These are phyloP conservation scores for Wasmannia auropunctata DNA, from an alignment of 1,140 invertebrate species.

Conservation along the genomic window DNA sequence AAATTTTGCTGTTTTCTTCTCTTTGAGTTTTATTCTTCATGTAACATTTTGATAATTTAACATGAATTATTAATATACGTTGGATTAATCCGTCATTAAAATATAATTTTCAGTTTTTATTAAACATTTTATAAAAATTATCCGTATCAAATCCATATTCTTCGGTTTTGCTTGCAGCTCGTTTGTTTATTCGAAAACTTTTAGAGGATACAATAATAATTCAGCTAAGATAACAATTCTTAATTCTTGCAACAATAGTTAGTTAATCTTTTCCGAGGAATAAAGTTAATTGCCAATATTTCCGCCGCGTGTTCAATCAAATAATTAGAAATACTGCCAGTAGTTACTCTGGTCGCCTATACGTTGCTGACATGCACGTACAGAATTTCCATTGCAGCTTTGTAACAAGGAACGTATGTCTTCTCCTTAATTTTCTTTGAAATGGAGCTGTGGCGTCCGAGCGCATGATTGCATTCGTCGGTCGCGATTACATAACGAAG, in stretches of 20 bases:
- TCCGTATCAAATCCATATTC: not conserved
- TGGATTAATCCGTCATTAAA: not conserved
- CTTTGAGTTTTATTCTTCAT: not conserved
- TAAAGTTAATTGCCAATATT: not conserved
- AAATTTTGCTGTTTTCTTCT: not conserved
- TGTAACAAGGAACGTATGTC: slow-evolving; percentile 41
- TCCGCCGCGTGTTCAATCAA: not conserved
- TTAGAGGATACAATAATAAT: not conserved
- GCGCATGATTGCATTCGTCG: slow-evolving; percentile 55
- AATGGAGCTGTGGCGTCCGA: slow-evolving; percentile 46
- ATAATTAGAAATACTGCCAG: slow-evolving; percentile 37
- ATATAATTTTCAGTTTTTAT: not conserved
- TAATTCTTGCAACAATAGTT: not conserved
- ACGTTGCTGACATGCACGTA: not conserved
- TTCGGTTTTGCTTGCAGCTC: not conserved
- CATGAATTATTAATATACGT: not conserved
- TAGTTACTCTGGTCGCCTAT: not conserved
- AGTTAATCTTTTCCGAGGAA: not conserved
- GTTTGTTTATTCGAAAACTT: not conserved
- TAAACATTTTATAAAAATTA: not conserved
- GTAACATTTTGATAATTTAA: slow-evolving; percentile 7
- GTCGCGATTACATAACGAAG: slow-evolving; percentile 60
- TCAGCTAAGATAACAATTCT: not conserved
- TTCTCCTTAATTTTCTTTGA: slow-evolving; percentile 54
- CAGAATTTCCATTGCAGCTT: slow-evolving; percentile 32